phyloP scores from a whole-genome alignment of 2,113 vertebrate genomes.

The Callospermophilus lateralis region DNA sequence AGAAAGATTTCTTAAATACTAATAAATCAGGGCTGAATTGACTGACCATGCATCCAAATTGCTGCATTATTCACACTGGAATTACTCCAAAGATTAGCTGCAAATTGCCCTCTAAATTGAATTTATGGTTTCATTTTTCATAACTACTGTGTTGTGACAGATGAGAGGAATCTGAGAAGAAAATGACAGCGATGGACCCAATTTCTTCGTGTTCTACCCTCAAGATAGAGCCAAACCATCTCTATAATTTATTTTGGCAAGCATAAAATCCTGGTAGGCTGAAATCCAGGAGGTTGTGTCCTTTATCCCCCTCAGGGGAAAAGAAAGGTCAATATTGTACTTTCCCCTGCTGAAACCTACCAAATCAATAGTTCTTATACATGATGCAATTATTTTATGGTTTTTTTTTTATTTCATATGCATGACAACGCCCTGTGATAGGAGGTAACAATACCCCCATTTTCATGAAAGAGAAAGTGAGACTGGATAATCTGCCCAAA shows the following conservation, averaged over 20 bases:
- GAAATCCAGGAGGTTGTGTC: constrained; percentile 77
- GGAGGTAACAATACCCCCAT: not conserved
- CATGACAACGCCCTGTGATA: not conserved
- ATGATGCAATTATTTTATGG: not conserved
- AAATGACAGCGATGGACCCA: constrained; percentile 88
- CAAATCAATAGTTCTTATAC: constrained; percentile 32
- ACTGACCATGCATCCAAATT: constrained; percentile 91
- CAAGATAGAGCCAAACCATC: constrained; percentile 84
- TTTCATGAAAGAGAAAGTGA: not conserved
- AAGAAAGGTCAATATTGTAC: constrained; percentile 65
- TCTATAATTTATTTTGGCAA: constrained; percentile 87
- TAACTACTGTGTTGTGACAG: constrained; percentile 90
- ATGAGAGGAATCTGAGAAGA: constrained; percentile 87
- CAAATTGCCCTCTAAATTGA: constrained; percentile 92
- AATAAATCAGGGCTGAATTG: constrained; percentile 90
- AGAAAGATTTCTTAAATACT: constrained; percentile 88
- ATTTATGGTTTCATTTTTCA: constrained; percentile 93
- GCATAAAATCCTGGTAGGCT: constrained; percentile 83
- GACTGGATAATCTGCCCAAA: not conserved
- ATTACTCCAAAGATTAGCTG: constrained; percentile 92
- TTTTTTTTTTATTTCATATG: not conserved
- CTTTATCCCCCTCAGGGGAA: constrained; percentile 53
- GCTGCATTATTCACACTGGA: constrained; percentile 91
- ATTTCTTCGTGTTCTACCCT: constrained; percentile 84
- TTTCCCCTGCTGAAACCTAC: constrained; percentile 74